Evolutionary conservation across 2,797 vertebrate genomes (phyloP), one percentile per base, ranked within the genome.

Genomic region (Linurgus olivaceus): DNA sequence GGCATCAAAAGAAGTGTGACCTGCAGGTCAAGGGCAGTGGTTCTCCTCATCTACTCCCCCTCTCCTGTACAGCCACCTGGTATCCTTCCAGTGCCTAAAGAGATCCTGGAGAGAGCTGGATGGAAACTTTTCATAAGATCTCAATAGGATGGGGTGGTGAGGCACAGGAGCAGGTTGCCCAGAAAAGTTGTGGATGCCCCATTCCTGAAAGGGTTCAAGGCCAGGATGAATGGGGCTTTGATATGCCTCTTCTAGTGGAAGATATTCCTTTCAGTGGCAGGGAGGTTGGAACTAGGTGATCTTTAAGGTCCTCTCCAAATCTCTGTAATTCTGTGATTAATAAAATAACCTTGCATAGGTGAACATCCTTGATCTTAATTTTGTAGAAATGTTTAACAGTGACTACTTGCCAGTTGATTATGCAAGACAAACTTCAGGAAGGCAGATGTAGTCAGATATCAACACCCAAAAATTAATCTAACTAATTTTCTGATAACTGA

Each of bases 31-130:
- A 19, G 17, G 45, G 17, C 11, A 21, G 20, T 51, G 4, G 9
- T 18, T 73, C 31, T 44, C 11, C 16, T 14, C n/a, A 37, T 33
- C 42, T 37, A 13, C 23, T 62, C 9, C n/a, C n/a, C 5, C 7
- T 62, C n/a, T 44, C 0, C 0, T 33, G 42, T 48, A 23, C n/a
- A 17, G 37, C 4, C 9, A n/a, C 13, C 5, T n/a, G 28, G 8
- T n/a, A 57, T 24, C 7, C 19, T 57, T 38, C 31, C 20, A 70
- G 14, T 16, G 20, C 23, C 50, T 63, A 9, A 44, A 82, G 28
- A 12, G 14, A 2, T 11, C 17, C 28, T 63, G n/a, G 0, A 57
- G 24, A 57, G 7, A 62, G 24, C 7, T 55, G 48, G 14, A 63
- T 0, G 2, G 16, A 17, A n/a, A 33, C 24, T 18, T 50, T 57